phyloP scores from a whole-genome alignment of 2,888 invertebrate species.

The Eristalinus sepulchralis region DNA sequence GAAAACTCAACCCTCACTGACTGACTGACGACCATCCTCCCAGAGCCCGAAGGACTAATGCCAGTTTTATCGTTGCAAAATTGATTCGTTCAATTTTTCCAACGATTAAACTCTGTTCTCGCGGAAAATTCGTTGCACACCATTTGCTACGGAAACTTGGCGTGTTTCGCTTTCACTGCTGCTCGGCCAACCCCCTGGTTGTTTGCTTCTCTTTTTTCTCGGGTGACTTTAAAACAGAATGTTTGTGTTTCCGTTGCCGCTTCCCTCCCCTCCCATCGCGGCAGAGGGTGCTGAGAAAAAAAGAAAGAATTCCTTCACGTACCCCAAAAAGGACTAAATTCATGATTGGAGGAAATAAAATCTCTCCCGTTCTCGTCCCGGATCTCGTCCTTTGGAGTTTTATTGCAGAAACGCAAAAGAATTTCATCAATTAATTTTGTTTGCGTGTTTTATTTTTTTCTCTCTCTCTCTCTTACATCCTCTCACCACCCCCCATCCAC shows the following conservation, averaged over 20 bases:
- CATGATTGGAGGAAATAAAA: constrained; percentile 70
- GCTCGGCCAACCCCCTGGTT: neutral
- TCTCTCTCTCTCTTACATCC: neutral
- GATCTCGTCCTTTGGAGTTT: constrained; percentile 35
- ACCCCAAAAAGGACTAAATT: constrained; percentile 59
- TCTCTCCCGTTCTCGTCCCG: neutral
- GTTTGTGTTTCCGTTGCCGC: constrained; percentile 41
- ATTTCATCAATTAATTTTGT: constrained; percentile 72
- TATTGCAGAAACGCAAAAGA: constrained; percentile 65
- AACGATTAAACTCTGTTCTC: constrained; percentile 79
- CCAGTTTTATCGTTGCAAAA: constrained; percentile 76
- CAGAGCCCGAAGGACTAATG: constrained; percentile 30
- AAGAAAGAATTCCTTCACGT: constrained; percentile 64
- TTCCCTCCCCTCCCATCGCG: neutral
- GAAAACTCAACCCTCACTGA: neutral
- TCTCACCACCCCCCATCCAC: neutral
- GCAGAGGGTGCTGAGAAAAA: neutral
- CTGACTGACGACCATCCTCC: neutral
- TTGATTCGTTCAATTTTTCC: constrained; percentile 81
- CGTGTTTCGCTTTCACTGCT: neutral
- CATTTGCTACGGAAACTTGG: constrained; percentile 76
- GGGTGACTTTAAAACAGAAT: constrained; percentile 28
- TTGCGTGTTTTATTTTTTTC: constrained; percentile 39
- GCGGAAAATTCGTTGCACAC: constrained; percentile 78
- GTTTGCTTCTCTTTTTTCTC: neutral